Base-by-base conservation (phyloP, 2,797 vertebrate genomes). In the Eremophila alpestris region DNA sequence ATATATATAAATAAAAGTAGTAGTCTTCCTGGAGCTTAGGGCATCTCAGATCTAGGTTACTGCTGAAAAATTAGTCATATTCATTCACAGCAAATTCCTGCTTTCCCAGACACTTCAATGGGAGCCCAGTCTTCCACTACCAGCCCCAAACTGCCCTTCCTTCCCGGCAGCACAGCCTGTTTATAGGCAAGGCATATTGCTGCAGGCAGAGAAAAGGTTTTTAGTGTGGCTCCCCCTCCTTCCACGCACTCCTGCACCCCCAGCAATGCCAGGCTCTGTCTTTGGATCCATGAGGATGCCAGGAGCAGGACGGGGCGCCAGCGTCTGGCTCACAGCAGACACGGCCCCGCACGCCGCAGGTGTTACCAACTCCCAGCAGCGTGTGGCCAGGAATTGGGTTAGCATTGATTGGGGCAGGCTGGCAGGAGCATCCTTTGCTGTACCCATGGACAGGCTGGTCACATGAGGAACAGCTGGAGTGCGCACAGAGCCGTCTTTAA, bases 401-500 rank as follows among this genome's bases (percentile, higher is more conserved):
- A 90, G 67, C 83, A 58, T 69, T 73, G 94, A 94, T 48, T 74
- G 29, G 67, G 87, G 63, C 1, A 16, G 88, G 91, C 94, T 63
- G 92, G 85, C 23, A 1, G 89, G 87, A 94, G 91, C 87, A 94
- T 96, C 95, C 67, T 86, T 74, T 54, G 89, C 93, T 84, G 67
- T 93, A 27, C 67, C 89, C 89, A 9, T 24, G 82, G 87, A 87
- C 87, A 92, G 94, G 73, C 82, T 3, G 7, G 87, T 96, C 96
- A 92, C 85, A 92, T 95, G 94, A 96, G 87, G 83, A 93, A 95
- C 93, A 95, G 96, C 95, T 97, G 94, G 92, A 96, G 93, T 16
- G 41, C 82, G 52, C 83, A 93, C 87, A 97, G 93, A 95, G 93
- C 93, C 93, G 89, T 87, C 94, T 95, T 97, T 96, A 96, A 96